Percentiles rank a stretch among this genome's conserved stretches.
Conservation (phyloP, 2,113 vertebrate species). For the Nestor notabilis region DNA sequence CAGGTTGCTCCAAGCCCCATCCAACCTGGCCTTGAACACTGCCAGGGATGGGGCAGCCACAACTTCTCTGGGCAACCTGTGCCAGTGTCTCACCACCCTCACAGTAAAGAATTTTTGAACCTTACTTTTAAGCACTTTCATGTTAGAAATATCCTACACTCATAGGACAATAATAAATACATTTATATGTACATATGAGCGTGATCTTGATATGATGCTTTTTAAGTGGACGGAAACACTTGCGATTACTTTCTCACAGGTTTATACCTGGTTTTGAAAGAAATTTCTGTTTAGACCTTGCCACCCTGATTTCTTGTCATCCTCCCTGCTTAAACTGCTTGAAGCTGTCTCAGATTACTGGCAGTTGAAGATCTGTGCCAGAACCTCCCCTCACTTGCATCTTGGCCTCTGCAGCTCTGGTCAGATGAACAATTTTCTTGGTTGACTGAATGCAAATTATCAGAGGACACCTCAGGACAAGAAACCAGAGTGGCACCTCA, state of each 20-base stretch:
- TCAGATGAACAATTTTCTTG: neutral
- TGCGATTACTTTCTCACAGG: neutral
- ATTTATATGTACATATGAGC: neutral
- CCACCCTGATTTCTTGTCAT: neutral
- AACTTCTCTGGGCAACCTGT: neutral
- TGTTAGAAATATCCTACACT: neutral
- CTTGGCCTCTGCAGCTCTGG: neutral
- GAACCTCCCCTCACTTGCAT: neutral
- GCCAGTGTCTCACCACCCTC: neutral
- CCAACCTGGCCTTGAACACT: neutral
- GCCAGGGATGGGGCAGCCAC: neutral
- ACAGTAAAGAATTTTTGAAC: neutral
- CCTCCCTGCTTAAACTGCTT: neutral
- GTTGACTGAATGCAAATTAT: neutral
- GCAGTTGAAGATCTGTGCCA: neutral
- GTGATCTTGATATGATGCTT: neutral
- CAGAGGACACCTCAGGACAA: neutral
- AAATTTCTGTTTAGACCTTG: neutral
- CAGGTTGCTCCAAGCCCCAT: neutral
- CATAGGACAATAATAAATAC: neutral
- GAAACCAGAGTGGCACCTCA: neutral
- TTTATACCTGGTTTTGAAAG: neutral
- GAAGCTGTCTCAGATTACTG: neutral
- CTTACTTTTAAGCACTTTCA: neutral
- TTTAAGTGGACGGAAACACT: neutral